These are phyloP conservation scores for Tetramorium bicarinatum DNA, from an alignment of 2,888 invertebrate species.

Conservation along the genomic window DNA sequence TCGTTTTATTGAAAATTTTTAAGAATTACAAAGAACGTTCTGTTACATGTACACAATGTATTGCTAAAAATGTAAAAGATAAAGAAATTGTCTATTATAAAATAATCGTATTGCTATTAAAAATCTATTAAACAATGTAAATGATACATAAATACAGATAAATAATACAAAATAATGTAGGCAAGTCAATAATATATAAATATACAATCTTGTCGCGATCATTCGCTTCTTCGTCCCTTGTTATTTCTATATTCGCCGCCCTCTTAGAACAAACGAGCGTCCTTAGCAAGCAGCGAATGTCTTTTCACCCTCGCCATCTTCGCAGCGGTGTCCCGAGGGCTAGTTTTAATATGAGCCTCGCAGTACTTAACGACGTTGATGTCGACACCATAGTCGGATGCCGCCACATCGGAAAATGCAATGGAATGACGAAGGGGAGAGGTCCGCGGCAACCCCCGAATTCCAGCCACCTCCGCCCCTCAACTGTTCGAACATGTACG, in stretches of 20 bases:
- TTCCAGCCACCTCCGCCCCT: constrained; percentile 50
- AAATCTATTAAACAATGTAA: not conserved
- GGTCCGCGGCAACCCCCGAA: constrained; percentile 32
- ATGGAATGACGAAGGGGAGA: constrained; percentile 52
- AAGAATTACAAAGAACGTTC: not conserved
- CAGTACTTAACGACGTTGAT: constrained; percentile 55
- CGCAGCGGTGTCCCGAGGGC: constrained; percentile 27
- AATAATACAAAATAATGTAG: not conserved
- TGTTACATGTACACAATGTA: not conserved
- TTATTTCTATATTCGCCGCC: constrained; percentile 25
- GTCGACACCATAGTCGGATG: constrained; percentile 66
- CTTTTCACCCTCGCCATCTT: constrained; percentile 27
- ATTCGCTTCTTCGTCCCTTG: not conserved
- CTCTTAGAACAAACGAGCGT: constrained; percentile 6
- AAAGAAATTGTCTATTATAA: not conserved
- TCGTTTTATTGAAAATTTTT: not conserved
- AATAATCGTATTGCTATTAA: not conserved
- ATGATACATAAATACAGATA: not conserved
- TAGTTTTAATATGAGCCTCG: constrained; percentile 75
- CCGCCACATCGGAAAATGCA: constrained; percentile 77
- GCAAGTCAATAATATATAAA: not conserved
- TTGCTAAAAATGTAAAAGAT: not conserved
- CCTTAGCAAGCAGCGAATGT: constrained; percentile 28
- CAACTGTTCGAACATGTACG: constrained; percentile 43
- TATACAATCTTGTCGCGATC: not conserved